Evolutionary conservation across 2,888 invertebrate genomes (phyloP).

Genomic region (Hetaerina titia): DNA sequence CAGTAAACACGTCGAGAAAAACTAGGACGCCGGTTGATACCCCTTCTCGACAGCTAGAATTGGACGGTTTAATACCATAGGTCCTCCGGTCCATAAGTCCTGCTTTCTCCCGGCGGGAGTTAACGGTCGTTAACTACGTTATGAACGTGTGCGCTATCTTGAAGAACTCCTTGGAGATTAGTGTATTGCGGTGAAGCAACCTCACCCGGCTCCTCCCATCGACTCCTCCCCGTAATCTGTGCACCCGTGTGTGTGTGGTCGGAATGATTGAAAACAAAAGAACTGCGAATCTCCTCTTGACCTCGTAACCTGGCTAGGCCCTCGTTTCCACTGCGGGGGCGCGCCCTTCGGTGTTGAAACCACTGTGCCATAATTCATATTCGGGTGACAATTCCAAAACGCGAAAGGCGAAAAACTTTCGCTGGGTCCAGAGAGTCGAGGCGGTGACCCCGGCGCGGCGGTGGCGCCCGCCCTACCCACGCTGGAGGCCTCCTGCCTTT

Average conservation of each 20-base stretch:
- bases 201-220: background rate
- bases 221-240: background rate
- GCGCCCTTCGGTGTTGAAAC: background rate
- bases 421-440: background rate
- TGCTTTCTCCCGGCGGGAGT: slow-evolving; percentile 7
- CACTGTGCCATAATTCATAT: background rate
- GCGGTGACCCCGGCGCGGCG: background rate
- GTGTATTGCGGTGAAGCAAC: background rate
- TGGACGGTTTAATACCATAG: background rate
- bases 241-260: background rate
- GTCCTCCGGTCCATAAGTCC: background rate
- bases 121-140: background rate
- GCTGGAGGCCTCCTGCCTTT: background rate
- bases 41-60: background rate
- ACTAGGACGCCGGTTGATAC: background rate
- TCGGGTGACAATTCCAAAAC: background rate
- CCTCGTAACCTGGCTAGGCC: background rate
- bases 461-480: background rate
- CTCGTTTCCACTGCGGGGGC: background rate
- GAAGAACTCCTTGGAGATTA: background rate
- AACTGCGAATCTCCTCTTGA: background rate
- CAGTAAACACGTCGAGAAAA: background rate
- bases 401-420: background rate
- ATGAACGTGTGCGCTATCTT: background rate
- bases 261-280: background rate